Evolutionary conservation across 2,113 vertebrate genomes (phyloP).

Genomic region (Scophthalmus maximus): DNA sequence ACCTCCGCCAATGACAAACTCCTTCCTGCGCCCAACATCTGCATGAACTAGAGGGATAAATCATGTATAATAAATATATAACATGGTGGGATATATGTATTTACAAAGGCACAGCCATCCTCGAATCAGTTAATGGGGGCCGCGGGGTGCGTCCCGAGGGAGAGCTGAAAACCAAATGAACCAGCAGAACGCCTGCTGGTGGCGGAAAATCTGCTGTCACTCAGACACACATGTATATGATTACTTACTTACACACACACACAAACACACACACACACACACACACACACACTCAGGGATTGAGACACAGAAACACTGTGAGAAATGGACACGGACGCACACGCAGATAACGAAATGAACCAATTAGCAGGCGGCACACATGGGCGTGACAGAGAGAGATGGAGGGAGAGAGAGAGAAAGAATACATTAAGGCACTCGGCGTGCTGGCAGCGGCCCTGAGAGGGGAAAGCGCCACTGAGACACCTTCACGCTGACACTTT

Average conservation of each 20-base stretch:
- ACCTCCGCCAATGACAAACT: neutral
- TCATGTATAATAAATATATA: slow-evolving; percentile 46
- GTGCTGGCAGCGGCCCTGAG: slow-evolving; percentile 20
- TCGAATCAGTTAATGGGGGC: slow-evolving; percentile 62
- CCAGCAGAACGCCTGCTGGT: slow-evolving; percentile 58
- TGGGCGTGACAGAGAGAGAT: slow-evolving; percentile 29
- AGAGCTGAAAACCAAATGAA: slow-evolving; percentile 64
- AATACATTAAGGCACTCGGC: slow-evolving; percentile 47
- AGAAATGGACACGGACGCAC: slow-evolving; percentile 16
- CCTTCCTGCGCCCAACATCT: slow-evolving; percentile 3
- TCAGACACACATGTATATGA: slow-evolving; percentile 50
- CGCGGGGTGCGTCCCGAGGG: slow-evolving; percentile 39
- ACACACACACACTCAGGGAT: slow-evolving; percentile 14
- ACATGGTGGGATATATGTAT: slow-evolving; percentile 51
- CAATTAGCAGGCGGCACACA: slow-evolving; percentile 63
- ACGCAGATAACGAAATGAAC: slow-evolving; percentile 53
- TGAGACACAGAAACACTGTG: no score
- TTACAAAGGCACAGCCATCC: slow-evolving; percentile 45
- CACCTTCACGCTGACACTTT: slow-evolving; percentile 54
- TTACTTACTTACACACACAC: no score
- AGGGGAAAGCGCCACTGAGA: slow-evolving; percentile 23
- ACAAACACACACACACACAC: slow-evolving; percentile 6
- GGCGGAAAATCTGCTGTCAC: slow-evolving; percentile 70
- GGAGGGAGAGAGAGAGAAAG: slow-evolving; percentile 20
- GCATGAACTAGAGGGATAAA: slow-evolving; percentile 9